Base-by-base conservation (phyloP, 2,888 invertebrate genomes). In the Suillia variegata region DNA sequence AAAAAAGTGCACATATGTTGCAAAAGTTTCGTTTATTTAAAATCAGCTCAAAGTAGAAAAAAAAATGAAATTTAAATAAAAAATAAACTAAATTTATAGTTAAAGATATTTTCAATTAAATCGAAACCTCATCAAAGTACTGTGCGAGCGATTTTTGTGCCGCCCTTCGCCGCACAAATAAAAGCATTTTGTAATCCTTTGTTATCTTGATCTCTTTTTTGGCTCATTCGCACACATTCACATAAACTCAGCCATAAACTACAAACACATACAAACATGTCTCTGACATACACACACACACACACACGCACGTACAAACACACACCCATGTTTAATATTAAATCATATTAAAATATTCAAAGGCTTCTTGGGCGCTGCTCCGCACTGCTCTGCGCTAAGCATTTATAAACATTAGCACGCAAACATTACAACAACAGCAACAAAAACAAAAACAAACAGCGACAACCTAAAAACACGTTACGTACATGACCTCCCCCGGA, bases 261-360 rank as follows among this genome's bases (percentile, higher is more conserved):
- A 3, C 48, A 48, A 21, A 47, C 24, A 54, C 50, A 47, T 34
- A 54, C 54, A 34, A 45, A 45, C 45, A n/a, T n/a, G n/a, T n/a
- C n/a, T n/a, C n/a, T n/a, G n/a, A n/a, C n/a, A n/a, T 55, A 22
- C 58, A 58, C 62, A 57, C 62, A 61, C 62, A 57, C 52, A 53
- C 18, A 51, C 48, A 26, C 33, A 51, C 54, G 8, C 31, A 20
- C 18, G 10, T 48, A 31, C 5, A 34, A 31, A 52, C 54, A 52
- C 60, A 31, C 56, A 59, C 55, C 64, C 68, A 67, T 72, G 70
- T 68, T 70, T 74, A 68, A 68, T 70, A 75, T 71, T 75, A 76
- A 76, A 77, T 77, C 72, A 77, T 76, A 77, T 77, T 77, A 77
- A 77, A 76, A 76, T 77, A 77, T 77, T 77, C 74, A 77, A 75